Percentiles rank a stretch among this genome's conserved stretches.
These are phyloP conservation scores for Hoplodrina blanda DNA, from an alignment of 2,888 invertebrate species.

Conservation along the genomic window DNA sequence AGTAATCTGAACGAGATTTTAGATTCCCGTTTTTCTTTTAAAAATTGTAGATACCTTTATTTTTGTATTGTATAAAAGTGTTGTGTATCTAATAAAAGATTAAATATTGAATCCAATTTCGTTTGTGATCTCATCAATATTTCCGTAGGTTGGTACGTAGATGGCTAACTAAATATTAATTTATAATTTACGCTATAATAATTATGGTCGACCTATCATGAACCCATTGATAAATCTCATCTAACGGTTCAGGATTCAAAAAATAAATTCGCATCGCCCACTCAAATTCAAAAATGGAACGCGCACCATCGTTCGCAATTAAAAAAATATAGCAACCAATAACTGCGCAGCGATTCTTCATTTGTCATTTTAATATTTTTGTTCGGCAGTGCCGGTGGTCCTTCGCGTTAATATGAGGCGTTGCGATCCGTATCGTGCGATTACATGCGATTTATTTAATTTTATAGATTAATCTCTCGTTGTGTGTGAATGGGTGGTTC, in stretches of 20 bases:
- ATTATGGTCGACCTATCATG: not conserved
- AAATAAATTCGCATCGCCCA: conserved; percentile 8
- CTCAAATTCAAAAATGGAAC: conserved; percentile 41
- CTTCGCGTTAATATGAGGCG: conserved; percentile 53
- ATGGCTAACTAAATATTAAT: not conserved
- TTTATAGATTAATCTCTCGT: conserved; percentile 57
- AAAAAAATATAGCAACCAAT: conserved; percentile 33
- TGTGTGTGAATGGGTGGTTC: conserved; percentile 29
- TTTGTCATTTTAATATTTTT: conserved; percentile 56
- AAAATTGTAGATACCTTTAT: too few species aligned
- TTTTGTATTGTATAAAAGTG: too few species aligned
- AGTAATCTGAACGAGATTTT: too few species aligned
- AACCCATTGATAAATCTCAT: not conserved
- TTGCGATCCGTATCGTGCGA: conserved; percentile 54
- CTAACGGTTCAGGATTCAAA: conserved; percentile 5
- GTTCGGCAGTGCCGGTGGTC: conserved; percentile 54
- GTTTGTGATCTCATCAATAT: too few species aligned
- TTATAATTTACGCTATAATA: not conserved
- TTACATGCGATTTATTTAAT: conserved; percentile 58
- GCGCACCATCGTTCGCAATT: conserved; percentile 10
- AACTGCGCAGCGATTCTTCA: conserved; percentile 48
- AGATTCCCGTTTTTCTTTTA: too few species aligned
- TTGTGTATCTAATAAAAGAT: too few species aligned
- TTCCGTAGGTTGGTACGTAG: too few species aligned
- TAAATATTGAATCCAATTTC: too few species aligned